Percentiles rank a stretch among this genome's conserved stretches.
Conservation (phyloP, 2,888 invertebrate genomes). For the Plebejus argus region DNA sequence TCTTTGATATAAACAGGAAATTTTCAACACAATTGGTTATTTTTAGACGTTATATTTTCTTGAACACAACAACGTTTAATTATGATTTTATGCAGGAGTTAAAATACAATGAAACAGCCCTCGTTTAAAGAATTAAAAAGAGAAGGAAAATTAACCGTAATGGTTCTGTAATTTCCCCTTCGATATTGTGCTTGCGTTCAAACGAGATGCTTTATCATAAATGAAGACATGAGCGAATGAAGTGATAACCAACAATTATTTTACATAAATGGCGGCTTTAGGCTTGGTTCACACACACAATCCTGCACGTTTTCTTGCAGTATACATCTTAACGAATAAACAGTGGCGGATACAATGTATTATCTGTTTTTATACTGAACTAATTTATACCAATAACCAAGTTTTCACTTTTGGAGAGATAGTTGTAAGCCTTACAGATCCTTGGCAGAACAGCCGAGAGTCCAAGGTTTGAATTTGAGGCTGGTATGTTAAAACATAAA, state of each 20-base stretch:
- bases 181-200: background rate
- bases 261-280: too few relatives aligned
- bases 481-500: too few relatives aligned
- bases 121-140: background rate
- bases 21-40: background rate
- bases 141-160: background rate
- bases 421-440: background rate
- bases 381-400: too few relatives aligned
- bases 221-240: too few relatives aligned
- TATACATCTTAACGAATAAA: too few relatives aligned
- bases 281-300: too few relatives aligned
- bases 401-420: too few relatives aligned
- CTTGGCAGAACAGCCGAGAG: background rate
- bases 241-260: too few relatives aligned
- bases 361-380: too few relatives aligned
- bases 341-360: too few relatives aligned
- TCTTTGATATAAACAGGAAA: background rate
- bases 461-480: too few relatives aligned
- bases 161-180: background rate
- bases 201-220: conserved; percentile 2
- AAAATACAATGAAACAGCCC: background rate
- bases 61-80: background rate
- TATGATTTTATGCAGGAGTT: background rate
- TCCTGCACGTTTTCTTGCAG: too few relatives aligned
- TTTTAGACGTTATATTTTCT: background rate